Base-by-base conservation (phyloP, 1,140 invertebrate genomes). In the Archivesica marissinica region DNA sequence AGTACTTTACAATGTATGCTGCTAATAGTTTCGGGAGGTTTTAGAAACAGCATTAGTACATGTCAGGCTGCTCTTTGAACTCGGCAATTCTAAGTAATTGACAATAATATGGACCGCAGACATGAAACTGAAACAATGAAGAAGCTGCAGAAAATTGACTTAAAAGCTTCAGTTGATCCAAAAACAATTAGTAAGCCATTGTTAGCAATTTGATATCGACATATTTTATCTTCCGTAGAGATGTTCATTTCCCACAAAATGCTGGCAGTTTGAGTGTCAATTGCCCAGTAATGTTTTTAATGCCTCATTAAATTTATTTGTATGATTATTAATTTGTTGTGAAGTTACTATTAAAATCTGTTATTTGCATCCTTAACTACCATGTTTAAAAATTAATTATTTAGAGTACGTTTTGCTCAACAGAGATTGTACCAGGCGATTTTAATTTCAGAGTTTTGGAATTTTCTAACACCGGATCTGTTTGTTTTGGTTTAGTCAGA, bases 61-160 rank as follows among this genome's bases (percentile, higher is more conserved):
- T 72, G 68, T 44, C 44, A 72, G 0, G 20, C 6, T 72, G 68
- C 23, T 44, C 68, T 72, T 72, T 72, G 41, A 72, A 72, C 68
- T 28, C 28, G 23, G 41, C n/a, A 30, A 9, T 50, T 15, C 68
- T 52, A 72, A 72, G 50, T 72, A 72, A 72, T 72, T 72, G 68
- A 9, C n/a, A 30, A 72, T 47, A 50, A 50, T 72, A 72, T 23
- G 15, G 68, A 25, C 39, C 50, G 15, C 23, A n/a, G 41, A 52
- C 68, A 72, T 44, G 68, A 72, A 72, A 30, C 28, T 38, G 41
- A 72, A 33, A 72, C 68, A 72, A 72, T 72, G 35, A 72, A 72
- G 38, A 35, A 25, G 38, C 28, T 2, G 59, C n/a, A 35, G 33
- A 64, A 64, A 35, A 64, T 64, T 35, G 59, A 35, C 15, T 17